phyloP scores from a whole-genome alignment of 2,113 vertebrate genomes.

The Paramisgurnus dabryanus region DNA sequence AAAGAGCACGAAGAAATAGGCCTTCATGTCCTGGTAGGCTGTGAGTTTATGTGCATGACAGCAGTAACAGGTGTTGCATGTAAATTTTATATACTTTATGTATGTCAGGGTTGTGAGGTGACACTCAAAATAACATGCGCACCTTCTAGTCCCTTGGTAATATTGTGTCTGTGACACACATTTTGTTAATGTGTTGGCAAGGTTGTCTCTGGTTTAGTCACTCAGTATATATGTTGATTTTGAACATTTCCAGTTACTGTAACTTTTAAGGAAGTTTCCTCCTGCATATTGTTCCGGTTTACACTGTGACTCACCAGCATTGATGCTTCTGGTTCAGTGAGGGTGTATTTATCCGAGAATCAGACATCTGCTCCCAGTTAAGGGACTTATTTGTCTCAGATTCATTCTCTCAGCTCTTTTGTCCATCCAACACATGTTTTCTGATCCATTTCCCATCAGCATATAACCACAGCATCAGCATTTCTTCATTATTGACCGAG shows the following conservation, averaged over 20 bases:
- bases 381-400: slow-evolving; percentile 18
- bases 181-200: neutral
- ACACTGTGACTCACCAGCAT: slow-evolving; percentile 23
- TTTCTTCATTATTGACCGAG: neutral
- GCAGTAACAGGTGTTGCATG: slow-evolving; percentile 2
- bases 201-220: no score
- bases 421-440: slow-evolving; percentile 1
- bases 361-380: slow-evolving; percentile 34
- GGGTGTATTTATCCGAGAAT: slow-evolving; percentile 25
- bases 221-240: no score
- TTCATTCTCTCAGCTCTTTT: slow-evolving; percentile 33
- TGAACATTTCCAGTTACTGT: neutral
- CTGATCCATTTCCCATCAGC: slow-evolving; percentile 5
- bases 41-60: slow-evolving; percentile 22
- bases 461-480: neutral
- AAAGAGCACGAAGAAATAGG: slow-evolving; percentile 67
- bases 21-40: slow-evolving; percentile 53
- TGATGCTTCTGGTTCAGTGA: slow-evolving; percentile 4
- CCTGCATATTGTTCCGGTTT: slow-evolving; percentile 27
- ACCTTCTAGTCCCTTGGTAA: neutral
- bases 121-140: slow-evolving; percentile 41
- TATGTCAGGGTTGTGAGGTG: slow-evolving; percentile 57
- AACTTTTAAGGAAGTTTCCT: slow-evolving; percentile 34
- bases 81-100: neutral
- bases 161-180: neutral